Base-by-base conservation (phyloP, 1,140 invertebrate species). In the Sinonovacula constricta region DNA sequence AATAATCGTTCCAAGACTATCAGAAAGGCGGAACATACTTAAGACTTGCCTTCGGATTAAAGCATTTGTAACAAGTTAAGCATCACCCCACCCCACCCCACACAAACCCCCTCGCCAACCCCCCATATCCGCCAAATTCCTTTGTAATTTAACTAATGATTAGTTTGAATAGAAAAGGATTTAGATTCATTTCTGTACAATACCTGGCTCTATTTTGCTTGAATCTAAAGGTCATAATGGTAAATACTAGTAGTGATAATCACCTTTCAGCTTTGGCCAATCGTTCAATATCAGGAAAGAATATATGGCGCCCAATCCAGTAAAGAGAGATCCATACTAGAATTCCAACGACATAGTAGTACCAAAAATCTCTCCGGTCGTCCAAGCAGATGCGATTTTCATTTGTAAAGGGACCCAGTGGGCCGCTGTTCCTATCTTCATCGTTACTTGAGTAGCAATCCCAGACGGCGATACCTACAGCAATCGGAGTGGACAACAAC, bases 251-350 rank as follows among this genome's bases (percentile, higher is more conserved):
- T n/a, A n/a, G n/a, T n/a, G n/a, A n/a, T 14, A 59, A 14, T 57
- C 57, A 76, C 72, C 72, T 67, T 56, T 76, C 72, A 4, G 33
- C 30, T 54, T 66, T 76, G 33, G 72, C 62, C 15, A 76, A 36
- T 76, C 72, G 10, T 67, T 76, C 72, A n/a, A 66, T 56, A 36
- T 39, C 45, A 24, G 72, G 72, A 26, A 30, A 67, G 33, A 65
- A 76, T 54, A 76, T 76, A 18, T 76, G 72, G 36, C 60, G 31
- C 28, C 72, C 56, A 5, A 76, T 15, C 72, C 72, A 76, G 53
- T 76, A 76, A 26, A 76, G 14, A 0, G 72, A 76, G 0, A 36
- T 28, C 45, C 60, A 66, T 7, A 56, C 62, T 12, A 57, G 10
- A 0, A 28, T 28, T 18, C 72, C 72, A 36, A 2, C 24, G 5